These are phyloP conservation scores for Pollenia labialis DNA, from an alignment of 2,888 invertebrate species.

Conservation along the genomic window DNA sequence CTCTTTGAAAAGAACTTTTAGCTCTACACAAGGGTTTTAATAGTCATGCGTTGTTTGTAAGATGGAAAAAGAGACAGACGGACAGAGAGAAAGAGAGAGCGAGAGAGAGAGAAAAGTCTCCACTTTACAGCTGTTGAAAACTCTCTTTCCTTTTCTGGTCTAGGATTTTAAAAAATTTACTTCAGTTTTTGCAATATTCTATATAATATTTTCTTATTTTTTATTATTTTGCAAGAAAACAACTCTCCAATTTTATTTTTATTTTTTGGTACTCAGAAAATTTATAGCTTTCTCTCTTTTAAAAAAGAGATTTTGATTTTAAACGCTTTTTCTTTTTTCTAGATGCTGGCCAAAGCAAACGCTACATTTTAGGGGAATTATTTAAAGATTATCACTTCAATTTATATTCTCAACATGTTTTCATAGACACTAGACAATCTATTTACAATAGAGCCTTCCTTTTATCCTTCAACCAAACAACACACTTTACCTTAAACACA, in stretches of 20 bases:
- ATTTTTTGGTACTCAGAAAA: not conserved
- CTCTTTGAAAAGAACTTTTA: not conserved
- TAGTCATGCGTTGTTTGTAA: constrained; percentile 1
- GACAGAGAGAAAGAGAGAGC: too few species aligned
- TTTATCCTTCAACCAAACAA: constrained; percentile 12
- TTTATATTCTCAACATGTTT: constrained; percentile 66
- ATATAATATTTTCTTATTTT: not conserved
- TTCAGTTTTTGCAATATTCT: not conserved
- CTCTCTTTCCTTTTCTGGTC: not conserved
- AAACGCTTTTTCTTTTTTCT: constrained; percentile 8
- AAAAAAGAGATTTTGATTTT: constrained; percentile 34
- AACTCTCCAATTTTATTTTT: not conserved
- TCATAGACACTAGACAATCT: constrained; percentile 58
- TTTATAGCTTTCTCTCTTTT: constrained; percentile 21
- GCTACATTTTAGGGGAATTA: constrained; percentile 46
- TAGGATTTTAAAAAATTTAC: constrained; percentile 17
- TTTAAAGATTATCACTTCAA: constrained; percentile 63
- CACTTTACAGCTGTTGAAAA: constrained; percentile 46
- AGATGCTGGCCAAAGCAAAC: constrained; percentile 16
- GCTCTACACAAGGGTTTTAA: not conserved
- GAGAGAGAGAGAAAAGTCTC: constrained; percentile 29
- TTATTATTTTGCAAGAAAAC: too few species aligned
- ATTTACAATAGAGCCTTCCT: constrained; percentile 45
- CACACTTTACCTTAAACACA: not conserved
- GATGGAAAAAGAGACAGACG: too few species aligned